A percentile compares a stretch with the other conserved stretches of the same genome.
These are phyloP conservation scores for Henricia sp. DNA, from an alignment of 53 echinoderm and acorn worm genomes.

Conservation along the genomic window DNA sequence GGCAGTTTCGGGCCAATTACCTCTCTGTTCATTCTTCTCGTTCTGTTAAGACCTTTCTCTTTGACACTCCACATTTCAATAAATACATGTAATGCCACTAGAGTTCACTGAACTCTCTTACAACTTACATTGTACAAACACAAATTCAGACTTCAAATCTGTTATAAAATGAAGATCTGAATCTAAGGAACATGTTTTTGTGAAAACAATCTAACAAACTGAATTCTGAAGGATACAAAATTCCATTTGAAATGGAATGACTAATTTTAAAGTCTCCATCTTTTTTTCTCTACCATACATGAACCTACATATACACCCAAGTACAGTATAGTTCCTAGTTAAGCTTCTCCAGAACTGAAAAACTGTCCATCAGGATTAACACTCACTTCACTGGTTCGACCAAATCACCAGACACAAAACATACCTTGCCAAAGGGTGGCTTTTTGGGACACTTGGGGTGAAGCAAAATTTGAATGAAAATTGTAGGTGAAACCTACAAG, in stretches of 20 bases:
- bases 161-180: no score
- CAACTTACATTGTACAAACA: no score
- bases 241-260: background rate
- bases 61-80: no score
- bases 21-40: background rate
- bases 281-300: background rate
- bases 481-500: background rate
- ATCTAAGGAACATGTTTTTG: no score
- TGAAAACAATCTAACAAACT: no score
- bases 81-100: no score
- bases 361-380: constrained; percentile 52
- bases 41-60: no score
- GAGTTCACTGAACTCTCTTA: no score
- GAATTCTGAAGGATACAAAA: no score
- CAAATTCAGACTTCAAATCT: no score
- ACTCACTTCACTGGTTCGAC: background rate
- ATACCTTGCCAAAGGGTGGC: no score
- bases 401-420: no score
- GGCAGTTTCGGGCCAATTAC: constrained; percentile 17
- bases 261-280: background rate
- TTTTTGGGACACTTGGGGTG: background rate
- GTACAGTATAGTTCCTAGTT: background rate
- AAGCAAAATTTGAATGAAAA: constrained; percentile 35
- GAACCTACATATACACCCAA: constrained; percentile 39
- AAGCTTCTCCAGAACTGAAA: background rate